Percentiles rank a stretch among this genome's conserved stretches.
These are phyloP conservation scores for Leistus spinibarbis DNA, from an alignment of 2,888 invertebrate genomes.

Conservation along the genomic window DNA sequence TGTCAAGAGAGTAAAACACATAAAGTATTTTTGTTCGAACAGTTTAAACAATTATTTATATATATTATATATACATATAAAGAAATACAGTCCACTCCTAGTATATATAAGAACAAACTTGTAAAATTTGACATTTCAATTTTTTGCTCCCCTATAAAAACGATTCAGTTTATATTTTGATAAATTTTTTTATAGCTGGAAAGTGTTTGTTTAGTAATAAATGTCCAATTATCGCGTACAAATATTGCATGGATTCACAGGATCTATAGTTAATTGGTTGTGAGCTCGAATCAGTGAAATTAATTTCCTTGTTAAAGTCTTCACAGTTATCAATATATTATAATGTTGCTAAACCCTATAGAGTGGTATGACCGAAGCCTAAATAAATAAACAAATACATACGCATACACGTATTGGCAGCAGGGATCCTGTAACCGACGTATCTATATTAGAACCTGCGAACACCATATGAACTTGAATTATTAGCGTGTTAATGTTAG, in stretches of 20 bases:
- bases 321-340: constrained; percentile 16
- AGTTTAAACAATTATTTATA: too few species aligned
- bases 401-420: not conserved
- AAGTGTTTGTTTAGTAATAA: not conserved
- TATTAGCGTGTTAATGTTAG: constrained; percentile 26
- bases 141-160: too few species aligned
- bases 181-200: too few species aligned
- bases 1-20: too few species aligned
- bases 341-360: not conserved
- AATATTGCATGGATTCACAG: not conserved
- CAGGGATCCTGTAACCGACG: not conserved
- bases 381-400: not conserved
- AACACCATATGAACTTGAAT: constrained; percentile 25
- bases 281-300: constrained; percentile 15
- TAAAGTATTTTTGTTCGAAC: too few species aligned
- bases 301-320: constrained; percentile 14
- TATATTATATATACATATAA: too few species aligned
- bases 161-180: too few species aligned
- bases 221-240: not conserved
- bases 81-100: too few species aligned
- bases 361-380: not conserved
- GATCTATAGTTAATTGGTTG: constrained; percentile 12
- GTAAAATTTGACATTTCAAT: too few species aligned
- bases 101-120: too few species aligned
- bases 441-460: not conserved